Evolutionary conservation across 2,113 vertebrate genomes (phyloP).

Genomic region (Myrmecobius fasciatus): DNA sequence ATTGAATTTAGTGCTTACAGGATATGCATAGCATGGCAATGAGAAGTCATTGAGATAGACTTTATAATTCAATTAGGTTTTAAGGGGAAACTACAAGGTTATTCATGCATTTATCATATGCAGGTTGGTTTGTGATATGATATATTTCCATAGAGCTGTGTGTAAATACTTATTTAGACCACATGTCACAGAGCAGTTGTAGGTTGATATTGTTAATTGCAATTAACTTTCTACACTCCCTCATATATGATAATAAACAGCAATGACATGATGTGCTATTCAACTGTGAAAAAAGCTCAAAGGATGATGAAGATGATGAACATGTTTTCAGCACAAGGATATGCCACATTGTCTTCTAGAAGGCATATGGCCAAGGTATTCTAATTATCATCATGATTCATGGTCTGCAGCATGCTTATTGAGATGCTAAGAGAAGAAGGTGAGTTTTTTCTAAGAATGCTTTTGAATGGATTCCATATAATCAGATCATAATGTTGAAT

Average conservation of each 20-base stretch:
- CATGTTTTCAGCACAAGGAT: conserved; percentile 71
- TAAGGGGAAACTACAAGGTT: conserved; percentile 44
- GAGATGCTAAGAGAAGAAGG: conserved; percentile 66
- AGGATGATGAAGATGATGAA: conserved; percentile 62
- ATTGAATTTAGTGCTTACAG: background rate
- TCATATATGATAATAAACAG: conserved; percentile 57
- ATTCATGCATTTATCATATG: background rate
- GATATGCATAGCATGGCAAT: background rate
- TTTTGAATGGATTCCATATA: background rate
- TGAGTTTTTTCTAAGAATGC: conserved; percentile 58
- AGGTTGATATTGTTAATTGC: background rate
- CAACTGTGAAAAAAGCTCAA: conserved; percentile 47
- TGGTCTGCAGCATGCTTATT: conserved; percentile 1
- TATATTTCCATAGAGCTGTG: background rate
- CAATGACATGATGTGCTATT: conserved; percentile 71
- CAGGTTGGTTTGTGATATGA: background rate
- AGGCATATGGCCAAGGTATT: conserved; percentile 79
- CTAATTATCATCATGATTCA: conserved; percentile 12
- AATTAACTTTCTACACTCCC: background rate
- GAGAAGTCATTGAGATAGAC: background rate
- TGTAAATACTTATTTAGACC: background rate
- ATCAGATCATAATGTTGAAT: conserved; percentile 56
- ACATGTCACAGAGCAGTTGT: background rate
- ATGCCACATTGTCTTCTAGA: conserved; percentile 72
- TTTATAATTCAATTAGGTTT: conserved; percentile 12